A percentile compares a stretch with the other conserved stretches of the same genome.
phyloP scores from a whole-genome alignment of 1,140 invertebrate genomes.

The Campodea augens region DNA sequence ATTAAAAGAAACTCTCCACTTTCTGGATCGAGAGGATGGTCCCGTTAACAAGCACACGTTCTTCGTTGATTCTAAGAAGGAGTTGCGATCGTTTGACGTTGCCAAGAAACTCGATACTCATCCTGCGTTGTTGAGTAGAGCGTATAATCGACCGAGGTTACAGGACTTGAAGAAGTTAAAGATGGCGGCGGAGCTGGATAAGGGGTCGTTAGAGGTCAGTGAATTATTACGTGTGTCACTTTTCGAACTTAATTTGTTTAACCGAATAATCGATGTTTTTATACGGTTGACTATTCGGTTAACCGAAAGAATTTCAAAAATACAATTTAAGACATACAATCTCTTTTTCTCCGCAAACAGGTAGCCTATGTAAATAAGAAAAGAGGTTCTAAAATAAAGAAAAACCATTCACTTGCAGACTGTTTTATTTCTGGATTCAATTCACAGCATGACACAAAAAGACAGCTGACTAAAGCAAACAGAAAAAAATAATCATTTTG shows the following conservation, averaged over 20 bases:
- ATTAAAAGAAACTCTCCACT: slow-evolving; percentile 59
- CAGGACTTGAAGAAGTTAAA: slow-evolving; percentile 37
- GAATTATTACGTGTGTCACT: slow-evolving; percentile 7
- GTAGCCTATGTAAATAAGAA: slow-evolving; percentile 38
- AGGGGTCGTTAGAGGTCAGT: slow-evolving; percentile 20
- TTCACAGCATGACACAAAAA: too few species aligned
- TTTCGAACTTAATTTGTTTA: slow-evolving; percentile 23
- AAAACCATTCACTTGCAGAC: too few species aligned
- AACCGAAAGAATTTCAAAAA: too few species aligned
- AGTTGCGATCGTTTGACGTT: slow-evolving; percentile 44
- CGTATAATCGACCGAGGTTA: slow-evolving; percentile 44
- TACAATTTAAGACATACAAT: too few species aligned
- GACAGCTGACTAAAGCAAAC: too few species aligned
- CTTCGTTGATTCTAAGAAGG: slow-evolving; percentile 51
- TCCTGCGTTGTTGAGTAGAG: slow-evolving; percentile 40
- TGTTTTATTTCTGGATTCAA: too few species aligned
- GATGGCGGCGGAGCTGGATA: slow-evolving; percentile 33
- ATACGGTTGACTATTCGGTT: too few species aligned
- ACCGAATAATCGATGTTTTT: too few species aligned
- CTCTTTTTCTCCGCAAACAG: too few species aligned
- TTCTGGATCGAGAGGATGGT: slow-evolving; percentile 49
- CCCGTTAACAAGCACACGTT: slow-evolving; percentile 56
- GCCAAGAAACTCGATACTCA: slow-evolving; percentile 53
- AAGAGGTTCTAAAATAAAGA: too few species aligned
- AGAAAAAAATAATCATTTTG: too few species aligned